These are phyloP conservation scores for Hemichromis elongatus DNA, from an alignment of 2,113 vertebrate species.

Conservation along the genomic window DNA sequence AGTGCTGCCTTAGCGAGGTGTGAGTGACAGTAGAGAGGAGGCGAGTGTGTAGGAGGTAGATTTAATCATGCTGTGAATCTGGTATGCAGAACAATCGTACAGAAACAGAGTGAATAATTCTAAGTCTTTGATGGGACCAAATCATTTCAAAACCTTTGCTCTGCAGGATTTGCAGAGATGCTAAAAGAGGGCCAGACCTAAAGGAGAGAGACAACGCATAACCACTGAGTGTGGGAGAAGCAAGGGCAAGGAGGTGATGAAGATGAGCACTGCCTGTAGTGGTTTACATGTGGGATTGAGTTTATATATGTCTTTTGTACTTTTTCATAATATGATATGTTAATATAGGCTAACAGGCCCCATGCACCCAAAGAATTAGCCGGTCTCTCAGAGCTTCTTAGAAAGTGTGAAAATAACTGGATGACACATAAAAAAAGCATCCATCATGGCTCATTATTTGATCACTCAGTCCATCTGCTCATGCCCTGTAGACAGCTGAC, in stretches of 20 bases:
- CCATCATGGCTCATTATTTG: slow-evolving; percentile 4
- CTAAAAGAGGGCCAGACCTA: not conserved
- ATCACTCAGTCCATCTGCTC: slow-evolving; percentile 4
- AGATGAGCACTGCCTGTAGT: not conserved
- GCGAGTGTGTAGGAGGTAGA: slow-evolving; percentile 37
- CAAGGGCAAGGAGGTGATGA: not conserved
- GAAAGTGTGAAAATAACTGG: slow-evolving; percentile 10
- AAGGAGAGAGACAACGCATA: not conserved
- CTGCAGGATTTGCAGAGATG: not conserved
- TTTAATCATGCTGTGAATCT: slow-evolving; percentile 26
- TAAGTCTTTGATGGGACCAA: slow-evolving; percentile 16
- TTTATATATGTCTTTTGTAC: not conserved
- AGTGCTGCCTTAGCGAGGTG: slow-evolving; percentile 26
- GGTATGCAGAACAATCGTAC: slow-evolving; percentile 28
- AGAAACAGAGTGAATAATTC: slow-evolving; percentile 29
- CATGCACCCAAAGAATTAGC: not conserved
- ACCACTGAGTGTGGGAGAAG: not conserved
- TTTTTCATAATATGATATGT: not conserved
- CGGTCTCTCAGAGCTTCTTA: not conserved
- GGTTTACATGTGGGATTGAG: not conserved
- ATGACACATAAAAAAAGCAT: slow-evolving; percentile 1
- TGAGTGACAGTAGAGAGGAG: slow-evolving; percentile 41
- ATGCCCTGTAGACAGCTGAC: not conserved
- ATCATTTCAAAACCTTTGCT: slow-evolving; percentile 11
- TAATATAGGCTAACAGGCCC: not conserved